A percentile compares a stretch with the other conserved stretches of the same genome.
These are phyloP conservation scores for Psylliodes chrysocephalus DNA, from an alignment of 2,888 invertebrate species.

Conservation along the genomic window DNA sequence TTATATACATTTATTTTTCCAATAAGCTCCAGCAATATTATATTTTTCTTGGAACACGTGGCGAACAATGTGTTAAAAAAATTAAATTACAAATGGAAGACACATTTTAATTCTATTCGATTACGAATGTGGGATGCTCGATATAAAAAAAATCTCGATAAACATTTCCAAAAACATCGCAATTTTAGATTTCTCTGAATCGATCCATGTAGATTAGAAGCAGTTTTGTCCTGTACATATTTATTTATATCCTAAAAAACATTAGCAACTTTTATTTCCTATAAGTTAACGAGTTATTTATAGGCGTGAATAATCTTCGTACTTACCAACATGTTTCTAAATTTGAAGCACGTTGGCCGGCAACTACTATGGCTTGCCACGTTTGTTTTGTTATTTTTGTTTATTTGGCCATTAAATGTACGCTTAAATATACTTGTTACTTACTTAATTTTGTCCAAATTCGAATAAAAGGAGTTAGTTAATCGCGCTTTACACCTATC, in stretches of 20 bases:
- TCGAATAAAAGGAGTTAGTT: too few relatives aligned
- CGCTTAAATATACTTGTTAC: not conserved
- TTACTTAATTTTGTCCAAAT: too few relatives aligned
- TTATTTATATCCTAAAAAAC: slow-evolving; percentile 23
- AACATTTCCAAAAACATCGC: not conserved
- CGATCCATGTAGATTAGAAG: not conserved
- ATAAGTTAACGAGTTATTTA: slow-evolving; percentile 37
- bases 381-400: slow-evolving; percentile 14
- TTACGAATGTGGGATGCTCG: too few relatives aligned
- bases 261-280: slow-evolving; percentile 36
- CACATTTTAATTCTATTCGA: too few relatives aligned
- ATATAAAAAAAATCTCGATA: not conserved
- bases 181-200: slow-evolving; percentile 13
- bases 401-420: not conserved
- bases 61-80: too few relatives aligned
- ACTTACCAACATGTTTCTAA: slow-evolving; percentile 21
- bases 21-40: too few relatives aligned
- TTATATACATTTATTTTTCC: too few relatives aligned
- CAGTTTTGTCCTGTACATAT: slow-evolving; percentile 9
- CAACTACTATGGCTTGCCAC: not conserved
- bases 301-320: slow-evolving; percentile 37
- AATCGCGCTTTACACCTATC: too few relatives aligned
- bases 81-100: too few relatives aligned
- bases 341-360: slow-evolving; percentile 28
- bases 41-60: too few relatives aligned